These are phyloP conservation scores for Telmatherina bonti DNA, from an alignment of 2,797 vertebrate genomes.

Conservation along the genomic window DNA sequence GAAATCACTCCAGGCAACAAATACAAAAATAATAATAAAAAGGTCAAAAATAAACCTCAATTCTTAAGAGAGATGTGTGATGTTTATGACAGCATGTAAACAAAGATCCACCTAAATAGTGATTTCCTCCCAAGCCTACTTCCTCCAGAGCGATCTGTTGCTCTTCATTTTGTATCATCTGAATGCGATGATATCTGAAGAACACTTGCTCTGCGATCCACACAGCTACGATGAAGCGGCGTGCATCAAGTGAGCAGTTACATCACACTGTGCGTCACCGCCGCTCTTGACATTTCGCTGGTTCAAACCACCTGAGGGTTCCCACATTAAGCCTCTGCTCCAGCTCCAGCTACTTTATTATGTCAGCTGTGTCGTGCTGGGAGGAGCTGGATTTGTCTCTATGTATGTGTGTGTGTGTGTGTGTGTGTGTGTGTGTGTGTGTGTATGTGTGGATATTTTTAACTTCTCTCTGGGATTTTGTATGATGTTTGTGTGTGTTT, in stretches of 20 bases:
- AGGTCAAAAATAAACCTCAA: too few relatives aligned
- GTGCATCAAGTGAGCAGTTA: background rate
- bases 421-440: background rate
- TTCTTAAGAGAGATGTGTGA: background rate
- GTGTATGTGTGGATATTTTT: constrained; percentile 67
- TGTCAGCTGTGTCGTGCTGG: constrained; percentile 18
- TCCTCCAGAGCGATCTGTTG: background rate
- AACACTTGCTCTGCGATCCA: background rate
- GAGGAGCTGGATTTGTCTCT: background rate
- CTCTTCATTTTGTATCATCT: background rate
- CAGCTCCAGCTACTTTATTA: constrained; percentile 51
- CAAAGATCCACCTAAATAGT: background rate
- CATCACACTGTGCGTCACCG: constrained; percentile 24
- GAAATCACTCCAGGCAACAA: too few relatives aligned
- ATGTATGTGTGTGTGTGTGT: constrained; percentile 5
- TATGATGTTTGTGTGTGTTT: constrained; percentile 29
- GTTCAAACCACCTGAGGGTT: constrained; percentile 19
- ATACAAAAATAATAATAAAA: too few relatives aligned
- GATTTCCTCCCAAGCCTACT: background rate
- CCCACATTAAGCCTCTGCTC: constrained; percentile 29
- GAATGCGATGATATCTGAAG: background rate
- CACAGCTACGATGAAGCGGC: background rate
- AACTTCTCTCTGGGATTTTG: constrained; percentile 55
- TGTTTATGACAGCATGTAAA: background rate
- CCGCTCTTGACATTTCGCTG: constrained; percentile 40